Conservation (phyloP, 2,888 invertebrate species). For the Folsomia candida region DNA sequence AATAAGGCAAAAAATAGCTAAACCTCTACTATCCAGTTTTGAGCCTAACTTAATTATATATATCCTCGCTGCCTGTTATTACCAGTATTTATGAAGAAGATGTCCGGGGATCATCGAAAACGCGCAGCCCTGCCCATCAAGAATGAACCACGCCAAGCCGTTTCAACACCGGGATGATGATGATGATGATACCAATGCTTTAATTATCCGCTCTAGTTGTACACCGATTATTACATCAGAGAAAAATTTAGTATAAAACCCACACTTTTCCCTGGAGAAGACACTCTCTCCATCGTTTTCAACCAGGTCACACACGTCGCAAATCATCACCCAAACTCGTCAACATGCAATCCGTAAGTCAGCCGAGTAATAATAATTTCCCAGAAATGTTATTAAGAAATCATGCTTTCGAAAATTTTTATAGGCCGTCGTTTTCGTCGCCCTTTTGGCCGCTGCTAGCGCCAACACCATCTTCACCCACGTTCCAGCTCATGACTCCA, state of each 20-base stretch:
- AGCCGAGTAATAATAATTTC: background rate
- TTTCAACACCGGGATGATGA: too few species aligned
- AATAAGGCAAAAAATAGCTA: too few species aligned
- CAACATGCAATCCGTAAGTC: slow-evolving; percentile 43
- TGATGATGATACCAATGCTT: too few species aligned
- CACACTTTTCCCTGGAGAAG: background rate
- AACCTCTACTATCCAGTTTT: too few species aligned
- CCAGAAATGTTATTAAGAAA: background rate
- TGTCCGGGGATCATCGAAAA: too few species aligned
- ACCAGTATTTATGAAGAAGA: too few species aligned
- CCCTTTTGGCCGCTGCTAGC: slow-evolving; percentile 38
- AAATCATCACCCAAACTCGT: background rate
- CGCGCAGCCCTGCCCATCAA: too few species aligned
- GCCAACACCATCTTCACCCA: slow-evolving; percentile 28
- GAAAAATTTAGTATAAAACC: background rate
- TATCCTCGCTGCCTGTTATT: too few species aligned
- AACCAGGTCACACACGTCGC: slow-evolving; percentile 6
- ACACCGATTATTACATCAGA: background rate
- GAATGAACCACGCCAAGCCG: too few species aligned
- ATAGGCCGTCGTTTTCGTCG: slow-evolving; percentile 40
- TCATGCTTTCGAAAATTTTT: background rate
- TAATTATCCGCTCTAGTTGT: too few species aligned
- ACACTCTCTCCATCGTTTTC: background rate
- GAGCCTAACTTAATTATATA: too few species aligned
- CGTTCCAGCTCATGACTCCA: slow-evolving; percentile 23